A percentile compares a stretch with the other conserved stretches of the same genome.
phyloP scores from a whole-genome alignment of 1,140 invertebrate genomes.

The Trichonephila clavata region DNA sequence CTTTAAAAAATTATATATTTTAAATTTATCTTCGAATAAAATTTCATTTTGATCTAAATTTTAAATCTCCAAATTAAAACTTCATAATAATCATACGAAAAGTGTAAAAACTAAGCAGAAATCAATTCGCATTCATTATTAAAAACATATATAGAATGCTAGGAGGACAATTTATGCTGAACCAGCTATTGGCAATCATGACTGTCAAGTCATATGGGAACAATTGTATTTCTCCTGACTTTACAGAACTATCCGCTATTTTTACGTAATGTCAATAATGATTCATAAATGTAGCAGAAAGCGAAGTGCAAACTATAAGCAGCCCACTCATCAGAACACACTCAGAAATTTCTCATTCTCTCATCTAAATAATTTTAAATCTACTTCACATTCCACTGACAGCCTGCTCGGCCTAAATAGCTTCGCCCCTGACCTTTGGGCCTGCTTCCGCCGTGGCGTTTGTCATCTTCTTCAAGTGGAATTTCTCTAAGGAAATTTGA shows the following conservation, averaged over 20 bases:
- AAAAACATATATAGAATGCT: too few species aligned
- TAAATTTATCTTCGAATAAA: too few species aligned
- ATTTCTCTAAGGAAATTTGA: constrained; percentile 96
- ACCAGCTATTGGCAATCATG: too few species aligned
- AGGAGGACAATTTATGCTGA: too few species aligned
- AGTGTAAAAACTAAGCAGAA: too few species aligned
- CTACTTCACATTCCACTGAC: constrained; percentile 77
- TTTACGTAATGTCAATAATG: neutral
- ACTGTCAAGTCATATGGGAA: too few species aligned
- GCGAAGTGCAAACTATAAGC: constrained; percentile 10
- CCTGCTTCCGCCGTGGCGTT: constrained; percentile 16
- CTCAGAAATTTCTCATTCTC: constrained; percentile 22
- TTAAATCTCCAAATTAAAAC: too few species aligned
- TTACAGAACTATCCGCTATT: neutral
- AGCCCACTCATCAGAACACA: neutral
- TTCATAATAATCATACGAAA: too few species aligned
- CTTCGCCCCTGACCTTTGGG: constrained; percentile 76
- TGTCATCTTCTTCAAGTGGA: constrained; percentile 81
- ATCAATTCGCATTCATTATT: too few species aligned
- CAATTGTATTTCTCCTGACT: too few species aligned
- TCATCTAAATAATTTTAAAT: constrained; percentile 41
- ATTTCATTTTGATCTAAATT: too few species aligned
- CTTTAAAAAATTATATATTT: too few species aligned
- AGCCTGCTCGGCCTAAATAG: constrained; percentile 72
- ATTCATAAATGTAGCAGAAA: neutral